Base-by-base conservation (phyloP, 1,140 invertebrate species). In the Micrasema minimum region DNA sequence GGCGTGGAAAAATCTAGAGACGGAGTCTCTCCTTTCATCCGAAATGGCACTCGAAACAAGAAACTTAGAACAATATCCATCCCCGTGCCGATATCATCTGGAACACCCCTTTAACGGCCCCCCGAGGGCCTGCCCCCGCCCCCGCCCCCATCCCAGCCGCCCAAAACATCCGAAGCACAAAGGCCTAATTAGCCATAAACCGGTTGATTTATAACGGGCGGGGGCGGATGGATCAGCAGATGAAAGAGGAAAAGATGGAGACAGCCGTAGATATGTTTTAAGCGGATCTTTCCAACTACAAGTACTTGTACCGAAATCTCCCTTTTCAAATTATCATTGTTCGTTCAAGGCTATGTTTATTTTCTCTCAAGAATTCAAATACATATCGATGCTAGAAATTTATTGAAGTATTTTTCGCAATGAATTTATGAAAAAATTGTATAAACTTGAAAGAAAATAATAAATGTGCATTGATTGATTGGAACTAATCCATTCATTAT, bases 131-230 rank as follows among this genome's bases (percentile, higher is more conserved):
- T 38, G 55, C 55, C 59, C 35, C 46, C 18, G 59, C 78, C 48
- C 31, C 35, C 18, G 59, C 78, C 67, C 70, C 69, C 69, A 48
- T 35, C 74, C 38, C 75, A 38, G 50, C 74, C 74, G 45, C 74
- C 74, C 74, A 72, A 75, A 75, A 71, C 74, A 75, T 75, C 79
- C 78, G 77, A 78, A 80, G 77, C 80, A 85, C 84, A 86, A 86
- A 86, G 85, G 86, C 85, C 87, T 88, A 88, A 88, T 88, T 88
- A 88, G 87, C 87, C 87, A 88, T 88, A 87, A 88, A 88, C 85
- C 86, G 82, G 80, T 83, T 88, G 87, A 88, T 88, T 87, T 88
- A 88, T 87, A 86, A 86, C 85, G 81, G 83, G 64, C 50, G 71
- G 46, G 66, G 70, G 74, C 50, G 66, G 71, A 69, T 66, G 69